Conservation (phyloP, 1,140 invertebrate genomes). For the Trachymyrmex septentrionalis region DNA sequence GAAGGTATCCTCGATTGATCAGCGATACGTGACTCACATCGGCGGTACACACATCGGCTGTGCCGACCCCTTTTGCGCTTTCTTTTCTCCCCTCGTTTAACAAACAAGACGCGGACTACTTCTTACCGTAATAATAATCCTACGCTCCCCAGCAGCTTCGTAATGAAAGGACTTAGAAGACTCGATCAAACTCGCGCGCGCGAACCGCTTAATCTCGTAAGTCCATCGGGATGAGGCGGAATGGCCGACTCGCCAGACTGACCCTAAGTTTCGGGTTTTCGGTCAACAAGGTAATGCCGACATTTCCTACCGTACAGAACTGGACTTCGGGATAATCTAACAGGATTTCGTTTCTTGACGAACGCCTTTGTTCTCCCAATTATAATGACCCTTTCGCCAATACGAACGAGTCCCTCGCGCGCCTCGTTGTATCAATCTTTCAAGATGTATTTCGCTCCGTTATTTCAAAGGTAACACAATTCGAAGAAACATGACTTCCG, state of each 20-base stretch:
- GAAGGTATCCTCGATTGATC: slow-evolving; percentile 55
- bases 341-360: slow-evolving; percentile 71
- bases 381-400: slow-evolving; percentile 33
- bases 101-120: slow-evolving; percentile 79
- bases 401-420: background rate
- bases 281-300: slow-evolving; percentile 80
- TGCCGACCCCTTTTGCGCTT: slow-evolving; percentile 75
- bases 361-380: slow-evolving; percentile 71
- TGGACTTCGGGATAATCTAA: slow-evolving; percentile 77
- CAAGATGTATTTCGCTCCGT: background rate
- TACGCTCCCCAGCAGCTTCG: slow-evolving; percentile 62
- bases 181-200: slow-evolving; percentile 81
- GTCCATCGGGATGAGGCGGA: slow-evolving; percentile 75
- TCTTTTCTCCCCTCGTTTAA: slow-evolving; percentile 79
- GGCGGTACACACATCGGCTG: slow-evolving; percentile 38
- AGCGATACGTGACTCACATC: slow-evolving; percentile 75
- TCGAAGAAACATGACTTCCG: no score
- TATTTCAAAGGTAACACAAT: no score
- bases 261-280: slow-evolving; percentile 71
- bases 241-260: slow-evolving; percentile 67
- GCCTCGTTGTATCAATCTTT: background rate
- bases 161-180: slow-evolving; percentile 83
- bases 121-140: slow-evolving; percentile 81
- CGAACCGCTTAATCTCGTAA: slow-evolving; percentile 82
- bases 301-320: slow-evolving; percentile 72